Evolutionary conservation across 2,888 invertebrate species (phyloP).

Genomic region (Melipona bicolor): DNA sequence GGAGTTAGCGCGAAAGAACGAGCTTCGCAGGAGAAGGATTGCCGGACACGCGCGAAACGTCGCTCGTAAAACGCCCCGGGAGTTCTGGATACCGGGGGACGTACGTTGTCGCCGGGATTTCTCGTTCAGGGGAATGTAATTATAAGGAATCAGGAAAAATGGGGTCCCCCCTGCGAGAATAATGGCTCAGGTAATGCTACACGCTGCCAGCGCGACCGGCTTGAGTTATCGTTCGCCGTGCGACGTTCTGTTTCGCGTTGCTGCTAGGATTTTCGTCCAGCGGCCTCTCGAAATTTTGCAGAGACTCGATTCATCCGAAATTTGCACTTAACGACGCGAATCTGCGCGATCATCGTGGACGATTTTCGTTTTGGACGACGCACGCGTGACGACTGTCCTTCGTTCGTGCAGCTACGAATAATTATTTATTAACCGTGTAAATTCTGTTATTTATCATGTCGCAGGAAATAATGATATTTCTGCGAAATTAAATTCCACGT

Average conservation of each 20-base stretch:
- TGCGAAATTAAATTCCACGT: no score
- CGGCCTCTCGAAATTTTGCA: constrained; percentile 9
- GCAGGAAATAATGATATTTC: no score
- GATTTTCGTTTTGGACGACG: no score
- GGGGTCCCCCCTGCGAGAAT: background rate
- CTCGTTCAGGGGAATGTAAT: constrained; percentile 29
- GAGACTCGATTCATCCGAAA: constrained; percentile 22
- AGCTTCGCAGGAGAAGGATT: constrained; percentile 18
- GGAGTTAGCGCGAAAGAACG: constrained; percentile 28
- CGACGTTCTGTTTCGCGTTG: constrained; percentile 17
- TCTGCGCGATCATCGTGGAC: background rate
- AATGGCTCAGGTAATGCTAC: constrained; percentile 23
- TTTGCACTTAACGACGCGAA: constrained; percentile 31
- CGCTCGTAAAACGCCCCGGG: constrained; percentile 21
- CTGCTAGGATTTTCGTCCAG: constrained; percentile 6
- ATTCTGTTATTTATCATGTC: no score
- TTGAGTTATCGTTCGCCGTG: constrained; percentile 31
- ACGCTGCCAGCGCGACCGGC: constrained; percentile 7
- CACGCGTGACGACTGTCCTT: no score
- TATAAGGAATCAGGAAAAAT: constrained; percentile 48
- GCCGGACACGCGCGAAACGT: constrained; percentile 30
- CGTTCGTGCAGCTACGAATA: no score
- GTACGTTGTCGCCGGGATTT: constrained; percentile 33
- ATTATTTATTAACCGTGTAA: no score
- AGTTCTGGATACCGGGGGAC: constrained; percentile 19